Evolutionary conservation across 2,113 vertebrate species (phyloP), one percentile per base, ranked within the genome.

Genomic region (Hoplias malabaricus): DNA sequence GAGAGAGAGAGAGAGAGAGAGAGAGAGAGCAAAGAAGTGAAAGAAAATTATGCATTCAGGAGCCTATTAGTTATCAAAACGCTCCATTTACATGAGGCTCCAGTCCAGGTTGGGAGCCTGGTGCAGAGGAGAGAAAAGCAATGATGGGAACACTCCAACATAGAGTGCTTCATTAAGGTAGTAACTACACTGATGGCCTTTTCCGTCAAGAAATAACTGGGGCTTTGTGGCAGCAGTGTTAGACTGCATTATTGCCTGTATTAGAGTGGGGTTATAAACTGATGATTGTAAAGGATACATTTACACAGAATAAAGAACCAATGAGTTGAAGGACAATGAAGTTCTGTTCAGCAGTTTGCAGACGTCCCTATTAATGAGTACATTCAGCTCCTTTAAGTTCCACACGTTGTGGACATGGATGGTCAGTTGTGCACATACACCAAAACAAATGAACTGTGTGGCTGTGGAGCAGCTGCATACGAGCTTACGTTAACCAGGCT

Each of bases 231-330:
- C 33, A 31, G 23, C 25, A 46, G 48, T 75, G 79, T 72, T 76
- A 65, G 70, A 71, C 31, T 66, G 46, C 56, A 57, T 75, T 75
- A 43, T 53, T 71, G 65, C 48, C 38, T 56, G 53, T 34, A 71
- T 75, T 75, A 79, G 25, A 72, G 23, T 38, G 25, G 76, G 38
- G 72, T 63, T 71, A 79, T 40, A 56, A 46, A 59, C 61, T 27
- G 50, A 78, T 70, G 54, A 56, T 78, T 72, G 68, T 62, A 82
- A 78, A 78, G 54, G 75, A 78, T 78, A 67, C 50, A 82, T 82
- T 74, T 82, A 59, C 53, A 54, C 29, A 12, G 46, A 75, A 75
- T 75, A 75, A 66, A 66, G 34, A 53, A 67, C 38, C 42, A 67
- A 59, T 63, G 50, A 40, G 23, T 40, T 56, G 56, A 82, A 46